Conservation (phyloP, 2,888 invertebrate genomes). For the Tineola bisselliella region DNA sequence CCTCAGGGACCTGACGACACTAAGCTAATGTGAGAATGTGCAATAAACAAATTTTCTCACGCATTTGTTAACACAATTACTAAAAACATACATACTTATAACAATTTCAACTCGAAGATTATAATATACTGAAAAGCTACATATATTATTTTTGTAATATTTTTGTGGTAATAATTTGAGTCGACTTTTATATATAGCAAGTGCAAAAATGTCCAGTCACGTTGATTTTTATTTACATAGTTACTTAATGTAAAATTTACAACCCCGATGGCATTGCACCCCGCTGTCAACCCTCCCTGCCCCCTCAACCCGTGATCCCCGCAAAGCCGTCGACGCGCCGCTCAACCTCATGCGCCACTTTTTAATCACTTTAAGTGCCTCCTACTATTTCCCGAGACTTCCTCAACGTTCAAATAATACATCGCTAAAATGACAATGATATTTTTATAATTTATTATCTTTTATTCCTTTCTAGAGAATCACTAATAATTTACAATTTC, state of each 20-base stretch:
- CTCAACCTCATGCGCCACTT: slow-evolving; percentile 29
- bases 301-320: slow-evolving; percentile 20
- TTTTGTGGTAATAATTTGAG: neutral
- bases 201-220: neutral
- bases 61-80: slow-evolving; percentile 18
- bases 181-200: neutral
- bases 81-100: no score
- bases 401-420: slow-evolving; percentile 8
- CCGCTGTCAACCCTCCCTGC: neutral
- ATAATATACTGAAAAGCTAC: no score
- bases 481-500: neutral
- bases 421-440: slow-evolving; percentile 11
- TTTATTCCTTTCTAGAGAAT: neutral
- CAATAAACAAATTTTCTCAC: slow-evolving; percentile 29
- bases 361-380: slow-evolving; percentile 63
- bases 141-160: no score
- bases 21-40: slow-evolving; percentile 35
- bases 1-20: slow-evolving; percentile 31
- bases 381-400: slow-evolving; percentile 21
- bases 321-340: slow-evolving; percentile 14
- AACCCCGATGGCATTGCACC: neutral
- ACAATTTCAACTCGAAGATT: no score
- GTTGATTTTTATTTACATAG: slow-evolving; percentile 19
- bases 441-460: slow-evolving; percentile 7
- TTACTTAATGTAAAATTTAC: slow-evolving; percentile 3